Evolutionary conservation across 2,797 vertebrate genomes (phyloP).

Genomic region (Fistularia tabacaria): DNA sequence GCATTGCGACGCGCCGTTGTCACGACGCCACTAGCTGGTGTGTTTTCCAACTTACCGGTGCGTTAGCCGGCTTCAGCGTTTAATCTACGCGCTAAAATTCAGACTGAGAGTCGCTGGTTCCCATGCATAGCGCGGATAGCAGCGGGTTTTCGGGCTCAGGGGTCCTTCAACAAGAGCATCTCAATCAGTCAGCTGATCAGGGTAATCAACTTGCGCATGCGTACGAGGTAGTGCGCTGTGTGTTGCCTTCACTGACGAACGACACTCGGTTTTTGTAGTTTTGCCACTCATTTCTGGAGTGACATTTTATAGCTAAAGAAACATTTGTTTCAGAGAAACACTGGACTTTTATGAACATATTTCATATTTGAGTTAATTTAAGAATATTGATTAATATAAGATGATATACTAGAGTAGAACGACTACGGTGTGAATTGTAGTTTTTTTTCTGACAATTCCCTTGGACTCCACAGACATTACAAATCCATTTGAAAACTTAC

Average conservation of each 20-base stretch:
- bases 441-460: no score
- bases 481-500: no score
- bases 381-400: no score
- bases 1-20: constrained; percentile 32
- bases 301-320: no score
- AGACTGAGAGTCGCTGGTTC: constrained; percentile 19
- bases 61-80: constrained; percentile 15
- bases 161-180: constrained; percentile 55
- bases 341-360: no score
- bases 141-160: constrained; percentile 40
- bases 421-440: no score
- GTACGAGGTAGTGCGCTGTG: constrained; percentile 22
- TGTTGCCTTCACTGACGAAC: constrained; percentile 23
- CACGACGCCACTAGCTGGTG: constrained; percentile 47
- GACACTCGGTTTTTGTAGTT: background rate
- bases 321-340: no score
- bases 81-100: constrained; percentile 23
- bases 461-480: no score
- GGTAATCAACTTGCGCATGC: constrained; percentile 40
- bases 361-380: no score
- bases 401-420: no score
- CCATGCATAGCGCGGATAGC: constrained; percentile 41
- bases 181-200: constrained; percentile 75
- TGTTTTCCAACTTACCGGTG: constrained; percentile 52
- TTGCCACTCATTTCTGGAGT: no score